phyloP scores from a whole-genome alignment of 2,888 invertebrate genomes.

The Chymomyza procnemis region DNA sequence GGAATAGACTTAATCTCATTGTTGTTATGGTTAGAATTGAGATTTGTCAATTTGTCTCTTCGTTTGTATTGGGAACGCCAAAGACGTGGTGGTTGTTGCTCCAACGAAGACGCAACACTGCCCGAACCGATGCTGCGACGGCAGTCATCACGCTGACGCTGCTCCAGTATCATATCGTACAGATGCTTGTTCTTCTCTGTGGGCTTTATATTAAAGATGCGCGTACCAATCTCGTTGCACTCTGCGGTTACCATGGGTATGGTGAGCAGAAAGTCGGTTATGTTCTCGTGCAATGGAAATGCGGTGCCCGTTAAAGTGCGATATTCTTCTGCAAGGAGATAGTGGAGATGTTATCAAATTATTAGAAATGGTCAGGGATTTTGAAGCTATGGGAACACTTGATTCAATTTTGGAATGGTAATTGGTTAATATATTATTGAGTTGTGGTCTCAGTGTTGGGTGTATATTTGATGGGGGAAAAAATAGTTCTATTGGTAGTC shows the following conservation, averaged over 20 bases:
- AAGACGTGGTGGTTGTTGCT: constrained; percentile 43
- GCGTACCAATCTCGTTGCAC: constrained; percentile 69
- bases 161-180: constrained; percentile 71
- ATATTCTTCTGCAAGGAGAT: constrained; percentile 69
- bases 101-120: constrained; percentile 4
- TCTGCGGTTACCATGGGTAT: constrained; percentile 73
- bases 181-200: constrained; percentile 74
- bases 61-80: constrained; percentile 33
- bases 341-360: not conserved
- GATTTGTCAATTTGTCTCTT: constrained; percentile 10
- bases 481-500: no score
- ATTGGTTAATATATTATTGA: no score
- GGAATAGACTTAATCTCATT: constrained; percentile 32
- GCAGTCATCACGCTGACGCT: constrained; percentile 55
- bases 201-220: constrained; percentile 73
- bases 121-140: constrained; percentile 12
- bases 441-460: no score
- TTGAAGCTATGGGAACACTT: no score
- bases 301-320: constrained; percentile 66
- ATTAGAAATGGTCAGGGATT: no score
- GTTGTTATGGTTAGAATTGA: constrained; percentile 25
- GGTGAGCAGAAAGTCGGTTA: constrained; percentile 75
- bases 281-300: constrained; percentile 72
- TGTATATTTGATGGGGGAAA: no score
- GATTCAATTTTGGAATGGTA: no score